Conservation (phyloP, 2,797 vertebrate species). For the Knipowitschia caucasica region DNA sequence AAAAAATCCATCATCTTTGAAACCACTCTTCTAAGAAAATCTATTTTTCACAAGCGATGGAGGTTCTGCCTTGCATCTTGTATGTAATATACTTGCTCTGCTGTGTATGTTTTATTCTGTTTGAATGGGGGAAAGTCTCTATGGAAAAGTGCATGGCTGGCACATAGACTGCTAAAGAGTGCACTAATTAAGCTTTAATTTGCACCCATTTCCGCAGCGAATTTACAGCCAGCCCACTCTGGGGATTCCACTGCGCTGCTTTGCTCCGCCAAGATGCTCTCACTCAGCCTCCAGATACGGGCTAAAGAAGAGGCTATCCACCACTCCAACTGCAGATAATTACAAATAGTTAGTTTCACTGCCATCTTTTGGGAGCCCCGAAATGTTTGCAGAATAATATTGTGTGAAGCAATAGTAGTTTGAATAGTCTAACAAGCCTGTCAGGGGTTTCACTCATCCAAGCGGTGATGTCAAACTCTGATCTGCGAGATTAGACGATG, state of each 20-base stretch:
- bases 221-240: conserved; percentile 48
- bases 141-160: conserved; percentile 13
- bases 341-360: background rate
- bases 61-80: background rate
- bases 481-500: background rate
- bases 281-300: conserved; percentile 18
- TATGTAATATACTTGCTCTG: background rate
- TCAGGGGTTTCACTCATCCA: background rate
- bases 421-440: background rate
- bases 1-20: conserved; percentile 1
- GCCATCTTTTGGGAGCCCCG: background rate
- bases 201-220: conserved; percentile 57
- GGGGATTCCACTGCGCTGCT: conserved; percentile 39
- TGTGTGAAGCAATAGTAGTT: background rate
- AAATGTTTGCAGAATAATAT: background rate
- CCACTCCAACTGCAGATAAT: background rate
- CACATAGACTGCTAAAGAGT: conserved; percentile 46
- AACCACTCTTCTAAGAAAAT: conserved; percentile 11
- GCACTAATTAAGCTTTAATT: conserved; percentile 68
- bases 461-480: background rate
- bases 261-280: conserved; percentile 19
- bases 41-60: background rate
- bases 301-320: conserved; percentile 3
- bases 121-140: conserved; percentile 22
- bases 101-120: conserved; percentile 13